Percentiles rank a stretch among this genome's conserved stretches.
These are phyloP conservation scores for Mormyrus iriodes DNA, from an alignment of 2,113 vertebrate genomes.

Conservation along the genomic window DNA sequence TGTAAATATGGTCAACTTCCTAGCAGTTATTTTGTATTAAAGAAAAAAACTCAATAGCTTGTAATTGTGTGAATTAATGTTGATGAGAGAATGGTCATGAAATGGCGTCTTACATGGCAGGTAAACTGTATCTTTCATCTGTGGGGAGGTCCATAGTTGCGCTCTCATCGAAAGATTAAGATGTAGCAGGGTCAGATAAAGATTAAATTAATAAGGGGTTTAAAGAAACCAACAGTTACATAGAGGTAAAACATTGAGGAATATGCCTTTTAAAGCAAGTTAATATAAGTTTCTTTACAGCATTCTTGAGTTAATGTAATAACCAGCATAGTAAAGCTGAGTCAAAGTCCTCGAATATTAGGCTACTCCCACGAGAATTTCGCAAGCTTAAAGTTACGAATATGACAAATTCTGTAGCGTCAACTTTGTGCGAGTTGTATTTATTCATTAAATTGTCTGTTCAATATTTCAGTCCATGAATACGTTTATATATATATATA, in stretches of 20 bases:
- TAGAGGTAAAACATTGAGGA: not conserved
- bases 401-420: not conserved
- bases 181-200: not conserved
- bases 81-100: not conserved
- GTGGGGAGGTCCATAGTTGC: too few species aligned
- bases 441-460: not conserved
- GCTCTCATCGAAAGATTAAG: not conserved
- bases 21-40: too few species aligned
- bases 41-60: too few species aligned
- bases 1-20: not conserved
- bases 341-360: not conserved
- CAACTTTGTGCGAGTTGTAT: not conserved
- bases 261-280: not conserved
- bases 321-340: not conserved
- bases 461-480: not conserved
- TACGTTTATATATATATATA: not conserved
- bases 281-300: not conserved
- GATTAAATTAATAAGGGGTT: not conserved
- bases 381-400: not conserved
- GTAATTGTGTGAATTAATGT: not conserved
- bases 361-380: not conserved
- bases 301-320: not conserved
- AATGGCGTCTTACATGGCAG: not conserved
- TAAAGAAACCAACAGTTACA: not conserved
- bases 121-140: not conserved